phyloP scores from a whole-genome alignment of 2,113 vertebrate genomes.

The Bombycilla garrulus region DNA sequence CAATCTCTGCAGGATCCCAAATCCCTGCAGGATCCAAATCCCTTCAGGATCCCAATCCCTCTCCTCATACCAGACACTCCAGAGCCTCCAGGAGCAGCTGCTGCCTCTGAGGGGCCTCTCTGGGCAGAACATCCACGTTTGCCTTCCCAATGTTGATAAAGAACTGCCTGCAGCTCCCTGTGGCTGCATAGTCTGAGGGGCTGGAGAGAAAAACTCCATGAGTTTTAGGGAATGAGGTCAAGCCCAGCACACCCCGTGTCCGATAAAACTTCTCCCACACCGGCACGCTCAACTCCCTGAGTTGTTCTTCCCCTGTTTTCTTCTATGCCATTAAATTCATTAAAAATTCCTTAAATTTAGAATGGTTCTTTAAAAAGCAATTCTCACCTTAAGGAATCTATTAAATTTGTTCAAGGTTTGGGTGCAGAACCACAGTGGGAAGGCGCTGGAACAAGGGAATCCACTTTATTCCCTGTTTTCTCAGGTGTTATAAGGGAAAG shows the following conservation, averaged over 20 bases:
- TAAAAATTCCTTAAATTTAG: neutral
- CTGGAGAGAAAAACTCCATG: neutral
- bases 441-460: neutral
- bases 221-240: neutral
- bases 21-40: neutral
- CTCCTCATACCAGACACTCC: slow-evolving; percentile 39
- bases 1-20: neutral
- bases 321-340: too few relatives aligned
- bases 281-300: neutral
- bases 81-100: slow-evolving; percentile 47
- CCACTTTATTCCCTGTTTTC: neutral
- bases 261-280: neutral
- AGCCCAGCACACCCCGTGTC: rapidly evolving
- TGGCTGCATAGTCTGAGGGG: neutral
- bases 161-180: slow-evolving; percentile 53
- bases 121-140: slow-evolving; percentile 18
- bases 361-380: neutral
- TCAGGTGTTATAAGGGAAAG: neutral
- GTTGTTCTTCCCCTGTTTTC: neutral
- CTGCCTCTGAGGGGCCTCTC: neutral
- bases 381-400: neutral
- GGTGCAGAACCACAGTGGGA: neutral
- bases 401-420: neutral
- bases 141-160: neutral
- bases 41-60: neutral